Evolutionary conservation across 2,113 vertebrate species (phyloP).

Genomic region (Bucco capensis): DNA sequence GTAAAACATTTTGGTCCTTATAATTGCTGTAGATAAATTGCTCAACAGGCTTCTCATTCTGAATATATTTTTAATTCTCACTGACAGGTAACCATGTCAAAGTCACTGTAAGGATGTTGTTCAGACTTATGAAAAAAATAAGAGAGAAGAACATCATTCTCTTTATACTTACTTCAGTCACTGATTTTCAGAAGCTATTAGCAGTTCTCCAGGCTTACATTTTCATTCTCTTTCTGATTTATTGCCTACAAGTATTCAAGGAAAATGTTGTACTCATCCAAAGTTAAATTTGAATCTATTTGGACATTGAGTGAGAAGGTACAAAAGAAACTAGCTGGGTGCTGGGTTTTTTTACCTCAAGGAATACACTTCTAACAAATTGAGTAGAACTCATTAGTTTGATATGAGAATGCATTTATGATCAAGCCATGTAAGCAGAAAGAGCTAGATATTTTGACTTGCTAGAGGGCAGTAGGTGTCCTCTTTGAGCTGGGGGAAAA

Average conservation of each 20-base stretch:
- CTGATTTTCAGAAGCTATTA: background rate
- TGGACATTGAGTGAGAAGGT: background rate
- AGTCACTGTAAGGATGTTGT: background rate
- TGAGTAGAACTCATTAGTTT: background rate
- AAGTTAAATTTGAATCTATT: background rate
- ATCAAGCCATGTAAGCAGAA: background rate
- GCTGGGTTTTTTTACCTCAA: background rate
- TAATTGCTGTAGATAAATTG: background rate
- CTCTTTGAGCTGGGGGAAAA: background rate
- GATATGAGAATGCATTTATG: background rate
- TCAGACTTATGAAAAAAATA: background rate
- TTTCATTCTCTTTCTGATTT: background rate
- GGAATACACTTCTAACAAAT: background rate
- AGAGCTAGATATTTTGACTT: background rate
- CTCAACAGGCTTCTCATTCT: background rate
- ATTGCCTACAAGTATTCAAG: background rate
- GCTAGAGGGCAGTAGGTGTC: background rate
- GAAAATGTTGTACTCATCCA: background rate
- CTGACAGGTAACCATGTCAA: background rate
- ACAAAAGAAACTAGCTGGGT: background rate
- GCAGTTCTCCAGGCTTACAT: background rate
- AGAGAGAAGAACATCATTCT: background rate
- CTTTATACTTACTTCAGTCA: background rate
- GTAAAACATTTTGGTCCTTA: background rate
- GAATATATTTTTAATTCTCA: background rate